Evolutionary conservation across 2,113 vertebrate species (phyloP), one percentile per base, ranked within the genome.

Genomic region (Delphinapterus leucas): DNA sequence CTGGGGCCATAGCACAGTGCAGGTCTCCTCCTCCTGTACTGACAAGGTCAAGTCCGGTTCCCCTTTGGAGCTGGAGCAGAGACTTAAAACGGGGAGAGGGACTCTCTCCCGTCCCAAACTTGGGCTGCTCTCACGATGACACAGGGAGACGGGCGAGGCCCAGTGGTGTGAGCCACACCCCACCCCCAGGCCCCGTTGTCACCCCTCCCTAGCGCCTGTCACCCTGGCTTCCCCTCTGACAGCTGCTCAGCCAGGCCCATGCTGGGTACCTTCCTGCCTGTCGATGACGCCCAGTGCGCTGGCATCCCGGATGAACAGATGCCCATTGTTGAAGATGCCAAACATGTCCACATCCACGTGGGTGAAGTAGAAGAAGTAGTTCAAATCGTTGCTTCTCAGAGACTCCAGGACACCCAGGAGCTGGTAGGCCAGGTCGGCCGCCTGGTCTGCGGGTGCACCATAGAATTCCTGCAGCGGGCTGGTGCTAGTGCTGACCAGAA

Each of bases 341-440:
- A 99, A 99, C 96, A 98, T 99, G 98, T 97, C 97, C 82, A 98
- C 97, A 0, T 99, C 98, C 65, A 99, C 94, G 2, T 63, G 98
- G 92, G 98, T 99, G 98, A 99, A 99, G 96, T 99, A 99, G 97
- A 99, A 99, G 96, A 98, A 98, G 92, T 99, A 99, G 96, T 98
- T 98, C 96, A 99, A 98, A 96, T 99, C 99, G 63, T 99, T 99
- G 98, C 71, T 98, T 95, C 97, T 98, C 98, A 99, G 98, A 94
- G 98, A 99, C 93, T 98, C 98, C 70, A 99, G 98, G 93, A 99
- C 92, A 0, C 98, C 61, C 0, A 99, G 98, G 38, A 99, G 98
- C 97, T 99, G 99, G 96, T 99, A 98, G 26, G 99, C 99, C 60
- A 99, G 95, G 95, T 99, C 99, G 0, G 98, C 98, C 0, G 98